These are phyloP conservation scores for Capitulum mitella DNA, from an alignment of 2,888 invertebrate species.

Conservation along the genomic window DNA sequence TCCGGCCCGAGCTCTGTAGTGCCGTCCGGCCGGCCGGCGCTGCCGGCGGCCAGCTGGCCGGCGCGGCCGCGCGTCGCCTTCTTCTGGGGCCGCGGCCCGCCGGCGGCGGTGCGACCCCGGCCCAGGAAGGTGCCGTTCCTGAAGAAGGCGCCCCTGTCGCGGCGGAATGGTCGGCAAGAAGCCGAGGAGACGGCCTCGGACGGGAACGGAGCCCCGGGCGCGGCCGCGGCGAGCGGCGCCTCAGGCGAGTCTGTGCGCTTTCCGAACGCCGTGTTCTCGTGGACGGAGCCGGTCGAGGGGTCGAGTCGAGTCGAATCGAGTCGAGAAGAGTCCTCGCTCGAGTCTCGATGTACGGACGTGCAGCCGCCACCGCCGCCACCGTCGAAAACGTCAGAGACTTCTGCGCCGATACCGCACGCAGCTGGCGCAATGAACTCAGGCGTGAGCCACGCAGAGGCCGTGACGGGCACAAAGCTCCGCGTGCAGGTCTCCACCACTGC, in stretches of 20 bases:
- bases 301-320: background rate
- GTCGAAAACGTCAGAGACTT: too few relatives aligned
- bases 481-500: too few relatives aligned
- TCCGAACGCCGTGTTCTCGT: background rate
- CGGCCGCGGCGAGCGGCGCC: background rate
- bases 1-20: too few relatives aligned
- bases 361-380: too few relatives aligned
- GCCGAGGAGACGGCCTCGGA: background rate
- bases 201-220: background rate
- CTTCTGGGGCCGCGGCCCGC: background rate
- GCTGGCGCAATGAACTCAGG: too few relatives aligned
- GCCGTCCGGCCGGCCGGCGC: too few relatives aligned
- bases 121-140: background rate
- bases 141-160: background rate
- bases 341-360: too few relatives aligned
- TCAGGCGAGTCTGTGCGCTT: background rate
- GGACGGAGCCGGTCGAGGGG: background rate
- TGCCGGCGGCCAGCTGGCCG: too few relatives aligned
- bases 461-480: too few relatives aligned
- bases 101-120: background rate
- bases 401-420: too few relatives aligned
- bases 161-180: background rate
- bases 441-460: too few relatives aligned
- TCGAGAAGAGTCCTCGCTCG: background rate
- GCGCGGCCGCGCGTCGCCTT: background rate